Evolutionary conservation across 1,140 invertebrate genomes (phyloP).

Genomic region (Heliconius congener): DNA sequence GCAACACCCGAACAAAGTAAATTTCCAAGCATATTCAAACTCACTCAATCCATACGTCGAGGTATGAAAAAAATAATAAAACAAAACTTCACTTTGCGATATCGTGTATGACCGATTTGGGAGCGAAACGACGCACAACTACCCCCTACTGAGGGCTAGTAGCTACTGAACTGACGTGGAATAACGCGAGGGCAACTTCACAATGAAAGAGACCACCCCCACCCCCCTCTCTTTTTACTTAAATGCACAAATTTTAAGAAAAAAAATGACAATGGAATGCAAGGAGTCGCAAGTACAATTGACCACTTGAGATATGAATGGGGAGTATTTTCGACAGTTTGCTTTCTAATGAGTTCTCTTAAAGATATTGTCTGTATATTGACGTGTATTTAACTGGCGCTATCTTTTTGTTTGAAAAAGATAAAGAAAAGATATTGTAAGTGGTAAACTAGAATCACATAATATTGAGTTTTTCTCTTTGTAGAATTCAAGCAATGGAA

Average conservation of each 20-base stretch:
- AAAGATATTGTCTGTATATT: slow-evolving; percentile 36
- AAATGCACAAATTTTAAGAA: slow-evolving; percentile 71
- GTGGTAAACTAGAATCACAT: neutral
- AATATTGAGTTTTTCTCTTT: no score
- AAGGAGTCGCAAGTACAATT: slow-evolving; percentile 59
- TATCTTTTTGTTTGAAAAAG: neutral
- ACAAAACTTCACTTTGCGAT: slow-evolving; percentile 36
- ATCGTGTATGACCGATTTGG: slow-evolving; percentile 18
- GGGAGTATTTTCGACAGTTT: slow-evolving; percentile 43
- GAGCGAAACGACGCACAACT: slow-evolving; percentile 48
- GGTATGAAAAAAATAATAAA: slow-evolving; percentile 23
- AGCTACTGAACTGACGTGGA: slow-evolving; percentile 65
- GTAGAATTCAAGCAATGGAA: no score
- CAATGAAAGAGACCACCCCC: slow-evolving; percentile 58
- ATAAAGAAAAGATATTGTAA: neutral
- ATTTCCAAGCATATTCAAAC: slow-evolving; percentile 39
- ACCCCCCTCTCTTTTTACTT: slow-evolving; percentile 55
- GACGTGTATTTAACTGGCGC: slow-evolving; percentile 6
- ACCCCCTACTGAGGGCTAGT: slow-evolving; percentile 57
- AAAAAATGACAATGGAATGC: slow-evolving; percentile 66
- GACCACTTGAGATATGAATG: slow-evolving; percentile 51
- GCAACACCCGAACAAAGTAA: neutral
- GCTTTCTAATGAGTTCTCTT: slow-evolving; percentile 43
- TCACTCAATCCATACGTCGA: neutral
- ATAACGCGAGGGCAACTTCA: slow-evolving; percentile 51